These are phyloP conservation scores for Catharus ustulatus DNA, from an alignment of 2,797 vertebrate species.

Conservation along the genomic window DNA sequence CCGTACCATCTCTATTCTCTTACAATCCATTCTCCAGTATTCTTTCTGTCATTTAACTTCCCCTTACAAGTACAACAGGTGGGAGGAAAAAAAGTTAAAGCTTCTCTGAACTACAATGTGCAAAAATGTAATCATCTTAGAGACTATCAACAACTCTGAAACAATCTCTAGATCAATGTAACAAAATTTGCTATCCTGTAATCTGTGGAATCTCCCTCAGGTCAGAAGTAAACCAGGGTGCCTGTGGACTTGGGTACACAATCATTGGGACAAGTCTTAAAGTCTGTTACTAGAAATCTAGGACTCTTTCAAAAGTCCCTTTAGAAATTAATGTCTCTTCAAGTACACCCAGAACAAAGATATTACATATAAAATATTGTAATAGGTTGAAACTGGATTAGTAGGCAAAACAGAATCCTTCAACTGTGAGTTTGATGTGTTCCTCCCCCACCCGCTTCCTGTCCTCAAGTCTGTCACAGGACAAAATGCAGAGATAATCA, in stretches of 20 bases:
- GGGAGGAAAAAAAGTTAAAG: neutral
- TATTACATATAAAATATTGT: neutral
- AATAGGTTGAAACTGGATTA: neutral
- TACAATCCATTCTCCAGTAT: neutral
- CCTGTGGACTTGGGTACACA: neutral
- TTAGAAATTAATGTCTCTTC: neutral
- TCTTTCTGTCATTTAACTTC: neutral
- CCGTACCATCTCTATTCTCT: too few relatives aligned
- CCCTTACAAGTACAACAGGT: neutral
- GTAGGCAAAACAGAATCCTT: neutral
- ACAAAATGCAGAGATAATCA: neutral
- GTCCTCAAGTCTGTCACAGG: neutral
- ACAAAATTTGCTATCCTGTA: neutral
- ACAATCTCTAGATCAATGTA: neutral
- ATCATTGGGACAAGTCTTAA: neutral
- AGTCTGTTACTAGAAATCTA: neutral
- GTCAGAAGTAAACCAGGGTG: neutral
- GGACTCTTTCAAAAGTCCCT: neutral
- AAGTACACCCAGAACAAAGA: neutral
- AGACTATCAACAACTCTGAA: neutral
- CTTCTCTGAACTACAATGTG: neutral
- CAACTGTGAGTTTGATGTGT: neutral
- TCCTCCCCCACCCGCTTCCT: rapidly evolving
- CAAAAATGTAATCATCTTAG: neutral
- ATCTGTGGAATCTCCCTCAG: neutral